A percentile compares a stretch with the other conserved stretches of the same genome.
Conservation (phyloP, 2,797 vertebrate species). For the Pangasius sanitwongsei region DNA sequence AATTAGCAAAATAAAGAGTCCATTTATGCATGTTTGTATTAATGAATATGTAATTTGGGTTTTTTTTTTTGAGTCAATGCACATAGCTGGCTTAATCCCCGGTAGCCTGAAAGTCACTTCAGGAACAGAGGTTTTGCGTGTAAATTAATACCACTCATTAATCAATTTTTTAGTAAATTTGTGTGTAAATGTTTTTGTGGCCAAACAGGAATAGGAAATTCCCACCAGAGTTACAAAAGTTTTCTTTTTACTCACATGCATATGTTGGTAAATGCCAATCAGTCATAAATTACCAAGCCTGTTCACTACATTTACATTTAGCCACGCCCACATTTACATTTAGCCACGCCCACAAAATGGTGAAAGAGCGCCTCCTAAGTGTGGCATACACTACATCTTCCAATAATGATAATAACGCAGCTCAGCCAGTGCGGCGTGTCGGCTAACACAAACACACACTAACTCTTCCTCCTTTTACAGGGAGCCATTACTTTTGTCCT, state of each 20-base stretch:
- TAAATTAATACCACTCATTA: too few species aligned
- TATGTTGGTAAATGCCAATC: neutral
- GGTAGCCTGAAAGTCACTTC: too few species aligned
- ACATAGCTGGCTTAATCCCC: too few species aligned
- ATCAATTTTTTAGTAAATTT: neutral
- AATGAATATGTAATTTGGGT: neutral
- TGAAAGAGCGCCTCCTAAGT: neutral
- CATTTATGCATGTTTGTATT: neutral
- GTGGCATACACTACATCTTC: neutral
- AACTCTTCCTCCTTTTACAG: neutral
- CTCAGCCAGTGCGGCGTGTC: too few species aligned
- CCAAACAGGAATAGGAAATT: neutral
- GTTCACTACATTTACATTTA: neutral
- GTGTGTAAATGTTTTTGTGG: neutral
- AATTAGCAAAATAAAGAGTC: neutral
- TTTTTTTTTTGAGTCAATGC: neutral
- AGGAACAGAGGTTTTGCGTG: too few species aligned
- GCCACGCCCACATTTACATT: neutral
- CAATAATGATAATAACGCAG: neutral
- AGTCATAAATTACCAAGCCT: too few species aligned
- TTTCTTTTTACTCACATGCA: neutral
- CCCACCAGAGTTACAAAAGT: neutral
- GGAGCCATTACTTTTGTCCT: neutral
- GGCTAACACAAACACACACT: neutral
- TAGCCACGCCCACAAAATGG: neutral